phyloP scores from a whole-genome alignment of 2,888 invertebrate genomes.

The Chromoteleia sp. region DNA sequence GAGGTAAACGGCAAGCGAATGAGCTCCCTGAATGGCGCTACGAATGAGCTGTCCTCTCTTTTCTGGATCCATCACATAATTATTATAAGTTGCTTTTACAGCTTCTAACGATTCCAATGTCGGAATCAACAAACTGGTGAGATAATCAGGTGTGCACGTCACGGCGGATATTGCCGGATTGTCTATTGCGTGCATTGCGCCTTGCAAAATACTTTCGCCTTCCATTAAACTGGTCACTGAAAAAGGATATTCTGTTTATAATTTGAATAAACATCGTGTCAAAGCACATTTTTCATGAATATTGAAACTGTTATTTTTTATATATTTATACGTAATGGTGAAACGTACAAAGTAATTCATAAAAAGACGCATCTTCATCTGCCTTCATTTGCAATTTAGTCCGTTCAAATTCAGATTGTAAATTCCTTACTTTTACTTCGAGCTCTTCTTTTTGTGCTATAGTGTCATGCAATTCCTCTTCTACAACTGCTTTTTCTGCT shows the following conservation, averaged over 20 bases:
- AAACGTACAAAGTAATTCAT: slow-evolving; percentile 81
- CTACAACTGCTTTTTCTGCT: slow-evolving; percentile 88
- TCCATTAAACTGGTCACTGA: slow-evolving; percentile 84
- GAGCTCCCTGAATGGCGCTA: slow-evolving; percentile 86
- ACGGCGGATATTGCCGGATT: slow-evolving; percentile 89
- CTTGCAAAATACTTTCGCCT: slow-evolving; percentile 85
- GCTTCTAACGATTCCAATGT: slow-evolving; percentile 82
- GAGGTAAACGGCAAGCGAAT: slow-evolving; percentile 87
- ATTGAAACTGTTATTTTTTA: too few relatives aligned
- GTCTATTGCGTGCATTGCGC: slow-evolving; percentile 87
- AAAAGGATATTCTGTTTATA: too few relatives aligned
- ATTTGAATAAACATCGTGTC: too few relatives aligned
- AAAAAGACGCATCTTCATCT: slow-evolving; percentile 77
- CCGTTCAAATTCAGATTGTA: slow-evolving; percentile 84
- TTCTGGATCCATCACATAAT: slow-evolving; percentile 78
- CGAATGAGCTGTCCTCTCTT: slow-evolving; percentile 83
- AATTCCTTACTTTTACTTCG: slow-evolving; percentile 86
- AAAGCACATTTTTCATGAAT: too few relatives aligned
- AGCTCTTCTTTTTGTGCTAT: slow-evolving; percentile 89
- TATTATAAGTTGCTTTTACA: slow-evolving; percentile 78
- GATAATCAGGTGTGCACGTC: slow-evolving; percentile 88
- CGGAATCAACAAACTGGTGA: slow-evolving; percentile 85
- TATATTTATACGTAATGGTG: too few relatives aligned
- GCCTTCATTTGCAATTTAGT: slow-evolving; percentile 77
- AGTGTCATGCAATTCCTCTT: slow-evolving; percentile 88